These are phyloP conservation scores for Gerosis bhagava DNA, from an alignment of 2,888 invertebrate species.

Conservation along the genomic window DNA sequence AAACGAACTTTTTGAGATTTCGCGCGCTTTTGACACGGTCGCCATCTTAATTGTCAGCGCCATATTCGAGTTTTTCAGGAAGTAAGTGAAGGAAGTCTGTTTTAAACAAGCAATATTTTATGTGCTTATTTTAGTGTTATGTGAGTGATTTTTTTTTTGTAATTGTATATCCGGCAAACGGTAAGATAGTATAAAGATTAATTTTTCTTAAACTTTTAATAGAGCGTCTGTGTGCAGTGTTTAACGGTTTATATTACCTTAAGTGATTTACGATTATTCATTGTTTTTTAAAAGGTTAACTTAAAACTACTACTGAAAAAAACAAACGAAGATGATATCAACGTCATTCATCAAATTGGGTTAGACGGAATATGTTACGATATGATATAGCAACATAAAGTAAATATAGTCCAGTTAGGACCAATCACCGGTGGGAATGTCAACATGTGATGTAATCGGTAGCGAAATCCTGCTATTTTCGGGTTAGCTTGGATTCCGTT, in stretches of 20 bases:
- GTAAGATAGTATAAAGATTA: conserved; percentile 16
- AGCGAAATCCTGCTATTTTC: conserved; percentile 65
- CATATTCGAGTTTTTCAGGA: conserved; percentile 52
- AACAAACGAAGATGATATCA: no score
- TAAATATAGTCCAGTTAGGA: conserved; percentile 55
- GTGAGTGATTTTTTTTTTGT: conserved; percentile 27
- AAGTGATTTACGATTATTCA: no score
- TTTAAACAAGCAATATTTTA: conserved; percentile 42
- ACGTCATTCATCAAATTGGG: conserved; percentile 63
- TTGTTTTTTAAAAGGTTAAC: no score
- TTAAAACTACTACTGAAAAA: no score
- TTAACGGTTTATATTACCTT: no score
- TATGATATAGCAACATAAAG: conserved; percentile 30
- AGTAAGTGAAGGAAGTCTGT: conserved; percentile 60
- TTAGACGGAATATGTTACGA: conserved; percentile 63
- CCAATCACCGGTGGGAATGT: conserved; percentile 54
- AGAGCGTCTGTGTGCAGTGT: no score
- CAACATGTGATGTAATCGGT: conserved; percentile 65
- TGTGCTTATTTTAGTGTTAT: conserved; percentile 40
- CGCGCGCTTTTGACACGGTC: conserved; percentile 55
- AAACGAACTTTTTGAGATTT: conserved; percentile 41
- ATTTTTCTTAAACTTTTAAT: no score
- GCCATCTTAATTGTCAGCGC: conserved; percentile 52
- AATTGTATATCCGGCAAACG: conserved; percentile 6
- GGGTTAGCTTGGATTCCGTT: conserved; percentile 54